Conservation (phyloP, 2,113 vertebrate genomes). For the Pandion haliaetus region DNA sequence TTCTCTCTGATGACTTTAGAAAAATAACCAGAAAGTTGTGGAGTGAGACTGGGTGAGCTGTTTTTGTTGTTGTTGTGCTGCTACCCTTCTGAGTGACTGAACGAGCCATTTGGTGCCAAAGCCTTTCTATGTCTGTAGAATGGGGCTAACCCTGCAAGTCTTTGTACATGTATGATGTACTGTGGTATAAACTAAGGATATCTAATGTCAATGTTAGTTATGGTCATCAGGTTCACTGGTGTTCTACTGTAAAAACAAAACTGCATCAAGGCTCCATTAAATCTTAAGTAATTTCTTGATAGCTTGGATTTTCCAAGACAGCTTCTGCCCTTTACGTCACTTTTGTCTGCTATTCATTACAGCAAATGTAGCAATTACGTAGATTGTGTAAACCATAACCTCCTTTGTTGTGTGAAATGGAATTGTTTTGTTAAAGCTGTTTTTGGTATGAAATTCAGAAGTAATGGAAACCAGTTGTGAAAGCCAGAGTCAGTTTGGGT, state of each 20-base stretch:
- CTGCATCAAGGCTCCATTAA: neutral
- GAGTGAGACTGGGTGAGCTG: neutral
- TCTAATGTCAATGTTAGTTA: neutral
- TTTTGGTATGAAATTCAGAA: constrained; percentile 14
- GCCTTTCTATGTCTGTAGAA: neutral
- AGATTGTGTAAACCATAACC: neutral
- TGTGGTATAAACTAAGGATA: neutral
- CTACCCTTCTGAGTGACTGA: neutral
- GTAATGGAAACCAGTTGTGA: constrained; percentile 13
- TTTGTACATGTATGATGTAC: neutral
- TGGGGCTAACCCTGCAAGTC: neutral
- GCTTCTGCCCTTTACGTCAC: neutral
- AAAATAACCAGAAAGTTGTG: neutral
- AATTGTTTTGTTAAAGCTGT: neutral
- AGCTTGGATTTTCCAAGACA: neutral
- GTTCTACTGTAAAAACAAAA: neutral
- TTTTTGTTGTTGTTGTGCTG: neutral
- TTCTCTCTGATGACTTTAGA: neutral
- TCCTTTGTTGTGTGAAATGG: neutral
- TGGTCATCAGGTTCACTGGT: neutral
- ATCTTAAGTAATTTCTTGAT: neutral
- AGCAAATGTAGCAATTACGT: neutral
- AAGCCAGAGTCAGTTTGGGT: neutral
- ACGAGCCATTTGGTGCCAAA: neutral
- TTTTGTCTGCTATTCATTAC: neutral